These are phyloP conservation scores for Trachelus stipa DNA, from an alignment of 2,888 invertebrate genomes.

Conservation along the genomic window DNA sequence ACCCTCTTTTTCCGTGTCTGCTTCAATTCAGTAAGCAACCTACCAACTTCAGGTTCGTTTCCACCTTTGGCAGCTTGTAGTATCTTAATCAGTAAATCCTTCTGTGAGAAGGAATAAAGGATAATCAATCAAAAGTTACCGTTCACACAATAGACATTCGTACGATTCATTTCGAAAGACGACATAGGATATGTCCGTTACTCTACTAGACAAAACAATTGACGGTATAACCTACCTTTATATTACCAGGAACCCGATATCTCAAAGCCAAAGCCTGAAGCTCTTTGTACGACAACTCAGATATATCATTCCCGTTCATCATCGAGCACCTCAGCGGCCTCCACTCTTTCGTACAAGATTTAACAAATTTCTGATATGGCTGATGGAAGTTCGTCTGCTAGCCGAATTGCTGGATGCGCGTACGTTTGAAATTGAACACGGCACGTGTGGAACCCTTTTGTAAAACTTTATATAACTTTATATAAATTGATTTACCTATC, in stretches of 20 bases:
- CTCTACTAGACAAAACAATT: not conserved
- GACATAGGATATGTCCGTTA: not conserved
- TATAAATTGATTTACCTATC: not conserved
- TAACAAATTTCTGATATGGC: constrained; percentile 20
- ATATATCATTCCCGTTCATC: constrained; percentile 46
- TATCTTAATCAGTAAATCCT: constrained; percentile 53
- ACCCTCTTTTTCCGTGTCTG: constrained; percentile 55
- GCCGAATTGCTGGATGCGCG: constrained; percentile 12
- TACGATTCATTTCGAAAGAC: not conserved
- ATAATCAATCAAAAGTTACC: not conserved
- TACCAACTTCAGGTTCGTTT: constrained; percentile 48
- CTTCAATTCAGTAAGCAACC: constrained; percentile 50
- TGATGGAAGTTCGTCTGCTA: constrained; percentile 31
- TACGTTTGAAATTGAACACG: not conserved
- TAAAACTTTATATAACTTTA: not conserved
- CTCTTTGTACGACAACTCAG: constrained; percentile 57
- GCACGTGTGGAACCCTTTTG: not conserved
- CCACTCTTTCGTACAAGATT: constrained; percentile 6
- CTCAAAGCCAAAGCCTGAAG: constrained; percentile 55
- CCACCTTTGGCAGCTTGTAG: constrained; percentile 52
- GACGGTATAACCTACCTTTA: constrained; percentile 49
- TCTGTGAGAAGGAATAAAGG: constrained; percentile 37
- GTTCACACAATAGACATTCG: not conserved
- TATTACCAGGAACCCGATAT: constrained; percentile 59
- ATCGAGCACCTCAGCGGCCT: constrained; percentile 13